Conservation (phyloP, 2,113 vertebrate genomes). For the Stegastes partitus region DNA sequence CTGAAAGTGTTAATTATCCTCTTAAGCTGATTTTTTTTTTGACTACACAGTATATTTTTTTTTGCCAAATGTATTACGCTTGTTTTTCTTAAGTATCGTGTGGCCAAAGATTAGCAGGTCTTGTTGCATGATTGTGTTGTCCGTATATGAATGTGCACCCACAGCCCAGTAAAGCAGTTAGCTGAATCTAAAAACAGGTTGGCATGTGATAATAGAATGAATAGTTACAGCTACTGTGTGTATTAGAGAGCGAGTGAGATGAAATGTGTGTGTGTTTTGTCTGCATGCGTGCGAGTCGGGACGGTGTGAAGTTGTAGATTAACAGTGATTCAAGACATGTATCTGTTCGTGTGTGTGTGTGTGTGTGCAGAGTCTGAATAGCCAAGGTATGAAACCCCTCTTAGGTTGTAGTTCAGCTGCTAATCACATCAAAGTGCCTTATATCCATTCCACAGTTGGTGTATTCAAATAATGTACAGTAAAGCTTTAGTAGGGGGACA, state of each 20-base stretch:
- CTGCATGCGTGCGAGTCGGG: conserved; percentile 11
- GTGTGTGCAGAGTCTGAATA: neutral
- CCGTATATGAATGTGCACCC: conserved; percentile 70
- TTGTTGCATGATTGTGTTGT: conserved; percentile 75
- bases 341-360: conserved; percentile 3
- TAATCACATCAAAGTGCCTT: conserved; percentile 81
- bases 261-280: conserved; percentile 18
- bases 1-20: conserved; percentile 64
- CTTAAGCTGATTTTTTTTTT: conserved; percentile 40
- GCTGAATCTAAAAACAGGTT: conserved; percentile 22
- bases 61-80: conserved; percentile 72
- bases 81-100: conserved; percentile 61
- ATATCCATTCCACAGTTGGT: conserved; percentile 48
- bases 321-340: neutral
- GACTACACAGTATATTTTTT: conserved; percentile 66
- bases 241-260: neutral
- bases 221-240: conserved; percentile 27
- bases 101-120: conserved; percentile 75
- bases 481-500: conserved; percentile 47
- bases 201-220: conserved; percentile 53
- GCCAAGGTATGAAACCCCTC: conserved; percentile 45
- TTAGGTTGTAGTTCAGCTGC: conserved; percentile 70
- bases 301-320: conserved; percentile 6
- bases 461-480: conserved; percentile 55
- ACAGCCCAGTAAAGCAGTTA: conserved; percentile 36